phyloP scores from a whole-genome alignment of 2,888 invertebrate genomes.

The Microdon myrmicae region DNA sequence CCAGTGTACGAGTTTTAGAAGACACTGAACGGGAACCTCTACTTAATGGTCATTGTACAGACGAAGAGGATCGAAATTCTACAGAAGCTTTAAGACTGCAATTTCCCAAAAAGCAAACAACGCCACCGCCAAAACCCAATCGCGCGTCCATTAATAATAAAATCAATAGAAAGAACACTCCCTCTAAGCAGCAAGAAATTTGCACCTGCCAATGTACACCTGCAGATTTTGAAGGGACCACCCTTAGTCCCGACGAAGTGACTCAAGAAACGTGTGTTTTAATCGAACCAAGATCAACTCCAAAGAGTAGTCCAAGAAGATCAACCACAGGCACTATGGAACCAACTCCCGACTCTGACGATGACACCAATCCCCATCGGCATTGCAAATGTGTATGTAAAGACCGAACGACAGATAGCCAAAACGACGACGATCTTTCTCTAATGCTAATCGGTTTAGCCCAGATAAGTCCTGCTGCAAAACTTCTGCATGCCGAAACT shows the following conservation, averaged over 20 bases:
- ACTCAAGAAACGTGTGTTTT: constrained; percentile 65
- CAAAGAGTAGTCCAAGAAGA: constrained; percentile 41
- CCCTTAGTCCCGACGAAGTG: constrained; percentile 63
- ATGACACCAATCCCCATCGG: constrained; percentile 50
- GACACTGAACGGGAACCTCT: constrained; percentile 51
- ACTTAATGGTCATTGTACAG: constrained; percentile 55
- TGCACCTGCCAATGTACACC: constrained; percentile 66
- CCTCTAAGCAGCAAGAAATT: constrained; percentile 47
- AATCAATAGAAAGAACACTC: constrained; percentile 21
- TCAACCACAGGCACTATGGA: neutral
- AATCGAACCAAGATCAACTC: constrained; percentile 60
- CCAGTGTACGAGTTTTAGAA: constrained; percentile 62
- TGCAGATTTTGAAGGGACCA: constrained; percentile 63
- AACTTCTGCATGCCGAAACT: constrained; percentile 67
- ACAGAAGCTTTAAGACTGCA: constrained; percentile 53
- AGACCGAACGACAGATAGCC: constrained; percentile 61
- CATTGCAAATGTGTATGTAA: constrained; percentile 59
- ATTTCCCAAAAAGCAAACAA: constrained; percentile 28
- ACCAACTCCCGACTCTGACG: neutral
- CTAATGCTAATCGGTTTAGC: constrained; percentile 75
- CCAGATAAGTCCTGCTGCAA: constrained; percentile 68
- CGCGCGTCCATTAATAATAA: constrained; percentile 32
- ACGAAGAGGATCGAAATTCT: constrained; percentile 30
- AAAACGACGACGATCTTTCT: constrained; percentile 74
- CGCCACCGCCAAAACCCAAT: constrained; percentile 42